Base-by-base conservation (phyloP, 2,113 vertebrate genomes). In the Chionodraco myersi region DNA sequence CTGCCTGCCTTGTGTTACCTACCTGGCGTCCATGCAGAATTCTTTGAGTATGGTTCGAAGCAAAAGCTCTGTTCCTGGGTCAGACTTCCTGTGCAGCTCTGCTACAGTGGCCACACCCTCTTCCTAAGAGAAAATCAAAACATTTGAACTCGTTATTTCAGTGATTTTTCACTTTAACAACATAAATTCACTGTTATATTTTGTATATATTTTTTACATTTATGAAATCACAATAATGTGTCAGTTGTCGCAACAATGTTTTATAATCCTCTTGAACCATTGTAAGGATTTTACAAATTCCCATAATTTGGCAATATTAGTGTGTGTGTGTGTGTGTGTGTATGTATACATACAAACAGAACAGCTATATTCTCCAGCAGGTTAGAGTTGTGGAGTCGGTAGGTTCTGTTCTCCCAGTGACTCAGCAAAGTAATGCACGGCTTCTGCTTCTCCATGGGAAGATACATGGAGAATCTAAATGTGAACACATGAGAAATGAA, bases 1-100 rank as follows among this genome's bases (percentile, higher is more conserved):
- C 6, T 52, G 5, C 16, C 15, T 16, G 49, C 49, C 49, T 30
- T 30, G 26, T 30, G 26, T 3, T 0, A 30, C 26, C 26, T 95
- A 99, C 98, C 96, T 97, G 95, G 95, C 95, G 77, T 96, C 95
- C 79, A 51, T 85, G 52, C 96, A 92, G 85, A 99, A 97, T 36
- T 95, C 93, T 63, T 14, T 83, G 23, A 99, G 90, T 2, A 91
- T 86, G 0, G 1, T 76, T 15, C 13, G 78, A 15, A 97, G 94
- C 84, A 94, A 90, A 41, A 91, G 79, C 77, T 96, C 94, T 0
- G 96, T 93, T 2, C 76, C 89, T 18, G 92, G 85, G 73, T 97
- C 94, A 0, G 95, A 95, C 90, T 96, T 85, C 84, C 92, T 96
- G 75, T 96, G 91, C 36, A 95, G 75, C 54, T 97, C 95, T 12